phyloP scores from a whole-genome alignment of 2,113 vertebrate species.

The Scolopax mira region DNA sequence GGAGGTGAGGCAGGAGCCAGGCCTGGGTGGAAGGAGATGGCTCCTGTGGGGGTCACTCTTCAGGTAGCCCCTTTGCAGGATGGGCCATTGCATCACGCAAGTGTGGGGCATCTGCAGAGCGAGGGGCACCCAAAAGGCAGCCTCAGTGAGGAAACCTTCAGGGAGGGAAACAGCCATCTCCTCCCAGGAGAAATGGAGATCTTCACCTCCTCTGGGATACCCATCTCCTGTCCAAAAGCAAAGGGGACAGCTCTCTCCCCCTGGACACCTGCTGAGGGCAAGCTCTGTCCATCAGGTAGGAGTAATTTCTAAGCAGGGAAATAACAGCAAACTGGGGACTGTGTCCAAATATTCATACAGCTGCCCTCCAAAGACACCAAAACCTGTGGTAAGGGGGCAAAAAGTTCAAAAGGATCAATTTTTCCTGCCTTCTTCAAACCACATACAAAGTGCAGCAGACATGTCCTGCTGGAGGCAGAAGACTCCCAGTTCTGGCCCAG shows the following conservation, averaged over 20 bases:
- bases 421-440: not conserved
- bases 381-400: not conserved
- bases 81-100: accelerated
- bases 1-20: not conserved
- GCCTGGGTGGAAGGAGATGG: not conserved
- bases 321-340: not conserved
- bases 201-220: not conserved
- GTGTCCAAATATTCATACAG: accelerated
- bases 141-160: accelerated
- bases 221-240: not conserved
- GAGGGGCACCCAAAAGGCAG: not conserved
- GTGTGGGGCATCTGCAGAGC: accelerated
- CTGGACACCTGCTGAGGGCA: no score
- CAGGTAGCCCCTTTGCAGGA: not conserved
- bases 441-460: accelerated
- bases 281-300: not conserved
- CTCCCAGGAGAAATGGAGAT: not conserved
- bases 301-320: not conserved
- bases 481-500: not conserved
- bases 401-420: not conserved
- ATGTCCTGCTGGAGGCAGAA: not conserved
- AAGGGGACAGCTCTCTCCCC: not conserved
- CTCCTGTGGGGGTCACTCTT: not conserved
- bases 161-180: accelerated
- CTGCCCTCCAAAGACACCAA: not conserved